phyloP scores from a whole-genome alignment of 2,797 vertebrate genomes.

The Tenualosa thibaudeaui region DNA sequence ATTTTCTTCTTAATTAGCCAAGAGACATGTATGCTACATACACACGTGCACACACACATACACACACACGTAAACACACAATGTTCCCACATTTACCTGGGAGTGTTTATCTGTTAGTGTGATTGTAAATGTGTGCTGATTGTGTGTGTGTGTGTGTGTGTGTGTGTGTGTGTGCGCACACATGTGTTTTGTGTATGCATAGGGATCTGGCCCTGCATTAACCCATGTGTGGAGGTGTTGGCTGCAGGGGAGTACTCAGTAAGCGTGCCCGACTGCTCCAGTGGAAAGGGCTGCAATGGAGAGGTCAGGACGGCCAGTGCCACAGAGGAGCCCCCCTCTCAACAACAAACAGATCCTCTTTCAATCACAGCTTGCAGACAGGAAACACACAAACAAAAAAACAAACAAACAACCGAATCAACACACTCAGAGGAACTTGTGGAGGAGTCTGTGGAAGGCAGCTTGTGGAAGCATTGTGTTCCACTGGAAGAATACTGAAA shows the following conservation, averaged over 20 bases:
- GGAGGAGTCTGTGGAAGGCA: not conserved
- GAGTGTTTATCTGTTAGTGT: not conserved
- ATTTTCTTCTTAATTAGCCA: conserved; percentile 10
- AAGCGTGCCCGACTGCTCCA: conserved; percentile 4
- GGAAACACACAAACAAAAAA: not conserved
- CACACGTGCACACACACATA: too few relatives aligned
- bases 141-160: not conserved
- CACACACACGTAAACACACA: too few relatives aligned
- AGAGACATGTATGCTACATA: not conserved
- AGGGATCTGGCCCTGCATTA: conserved; percentile 63
- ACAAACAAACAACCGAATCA: conserved; percentile 28
- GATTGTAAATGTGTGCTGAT: not conserved
- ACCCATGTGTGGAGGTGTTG: conserved; percentile 56
- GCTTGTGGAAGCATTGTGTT: not conserved
- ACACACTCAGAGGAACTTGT: conserved; percentile 33
- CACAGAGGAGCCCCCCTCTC: conserved; percentile 1
- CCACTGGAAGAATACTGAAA: too few relatives aligned
- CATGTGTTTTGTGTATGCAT: conserved; percentile 31
- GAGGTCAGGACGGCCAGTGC: conserved; percentile 59
- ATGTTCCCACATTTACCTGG: not conserved
- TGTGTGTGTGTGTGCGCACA: conserved; percentile 4
- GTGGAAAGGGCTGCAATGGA: conserved; percentile 51
- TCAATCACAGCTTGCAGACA: not conserved
- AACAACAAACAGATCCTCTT: not conserved
- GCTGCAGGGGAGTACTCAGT: conserved; percentile 50